Evolutionary conservation across 2,888 invertebrate species (phyloP), one percentile per base, ranked within the genome.

Genomic region (Philereme vetulata): DNA sequence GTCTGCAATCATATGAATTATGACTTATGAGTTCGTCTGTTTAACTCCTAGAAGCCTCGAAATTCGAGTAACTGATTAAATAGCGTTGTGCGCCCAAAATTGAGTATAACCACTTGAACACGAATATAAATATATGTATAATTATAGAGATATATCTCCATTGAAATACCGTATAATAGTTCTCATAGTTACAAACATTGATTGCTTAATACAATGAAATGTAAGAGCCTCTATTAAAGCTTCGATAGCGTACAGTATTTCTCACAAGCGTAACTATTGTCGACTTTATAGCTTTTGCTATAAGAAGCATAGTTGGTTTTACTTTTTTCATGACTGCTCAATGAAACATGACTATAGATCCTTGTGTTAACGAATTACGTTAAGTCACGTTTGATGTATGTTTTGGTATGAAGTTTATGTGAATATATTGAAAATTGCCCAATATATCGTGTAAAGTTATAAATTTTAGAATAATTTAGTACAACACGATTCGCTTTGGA

Each of bases 371-470:
- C 60, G 53, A 62, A 67, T 75, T 70, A 75, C 62, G 70, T 72
- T 33, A 33, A 60, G 72, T 73, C 77, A 77, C 77, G 77, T 69
- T 44, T 69, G 53, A 59, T 52, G 62, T 61, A 57, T 62, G 53
- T 54, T 57, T 21, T 34, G 46, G 49, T 56, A 52, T 53, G 53
- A 52, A 36, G 8, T 43, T 10, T 44, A 9, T 52, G 8, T 45
- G 21, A 21, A 21, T 46, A 36, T 42, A 33, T 42, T 10, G 11
- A 48, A 42, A 48, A 21, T 43, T 47, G 33, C 44, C 40, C 4
- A 42, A 35, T 51, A 46, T 46, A 33, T 33, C 5, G 34, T 33
- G 9, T 46, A 43, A 44, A 44, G 8, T 21, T 21, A 21, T 44
- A 21, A 21, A 6, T 21, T 42, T 10, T 42, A 4, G 9, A 3